Evolutionary conservation across 2,797 vertebrate genomes (phyloP).

Genomic region (Thaleichthys pacificus): DNA sequence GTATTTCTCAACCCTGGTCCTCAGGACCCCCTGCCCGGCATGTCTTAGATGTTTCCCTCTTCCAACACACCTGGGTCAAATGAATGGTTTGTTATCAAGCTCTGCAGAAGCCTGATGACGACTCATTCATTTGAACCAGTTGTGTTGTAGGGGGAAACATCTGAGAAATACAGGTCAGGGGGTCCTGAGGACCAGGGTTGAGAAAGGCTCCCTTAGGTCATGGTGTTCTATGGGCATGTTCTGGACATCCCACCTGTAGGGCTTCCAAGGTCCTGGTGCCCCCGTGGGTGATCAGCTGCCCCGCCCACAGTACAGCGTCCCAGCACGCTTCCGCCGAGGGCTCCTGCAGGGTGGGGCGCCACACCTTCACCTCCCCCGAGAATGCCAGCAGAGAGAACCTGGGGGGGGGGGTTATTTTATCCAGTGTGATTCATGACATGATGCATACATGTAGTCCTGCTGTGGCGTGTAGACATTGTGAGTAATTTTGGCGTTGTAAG

Average conservation of each 20-base stretch:
- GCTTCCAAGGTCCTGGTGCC: slow-evolving; percentile 74
- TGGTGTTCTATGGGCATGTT: too few relatives aligned
- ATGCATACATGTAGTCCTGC: neutral
- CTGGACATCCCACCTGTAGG: slow-evolving; percentile 65
- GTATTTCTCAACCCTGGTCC: too few relatives aligned
- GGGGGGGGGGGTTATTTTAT: neutral
- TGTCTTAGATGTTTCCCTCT: too few relatives aligned
- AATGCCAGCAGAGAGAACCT: slow-evolving; percentile 83
- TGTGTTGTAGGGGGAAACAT: too few relatives aligned
- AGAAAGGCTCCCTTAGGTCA: neutral
- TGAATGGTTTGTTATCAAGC: too few relatives aligned
- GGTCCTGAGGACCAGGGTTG: too few relatives aligned
- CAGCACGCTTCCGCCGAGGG: slow-evolving; percentile 70
- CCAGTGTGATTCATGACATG: neutral
- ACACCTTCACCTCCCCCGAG: slow-evolving; percentile 66
- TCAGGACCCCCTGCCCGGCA: too few relatives aligned
- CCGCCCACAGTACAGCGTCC: slow-evolving; percentile 75
- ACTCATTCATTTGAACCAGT: too few relatives aligned
- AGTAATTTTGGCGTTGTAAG: neutral
- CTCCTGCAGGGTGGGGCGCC: slow-evolving; percentile 71
- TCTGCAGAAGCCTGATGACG: too few relatives aligned
- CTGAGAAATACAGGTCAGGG: too few relatives aligned
- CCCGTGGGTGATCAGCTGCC: slow-evolving; percentile 67
- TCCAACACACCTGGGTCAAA: too few relatives aligned
- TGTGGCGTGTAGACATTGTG: too few relatives aligned